Evolutionary conservation across 1,140 invertebrate genomes (phyloP).

Genomic region (Lethrus apterus): DNA sequence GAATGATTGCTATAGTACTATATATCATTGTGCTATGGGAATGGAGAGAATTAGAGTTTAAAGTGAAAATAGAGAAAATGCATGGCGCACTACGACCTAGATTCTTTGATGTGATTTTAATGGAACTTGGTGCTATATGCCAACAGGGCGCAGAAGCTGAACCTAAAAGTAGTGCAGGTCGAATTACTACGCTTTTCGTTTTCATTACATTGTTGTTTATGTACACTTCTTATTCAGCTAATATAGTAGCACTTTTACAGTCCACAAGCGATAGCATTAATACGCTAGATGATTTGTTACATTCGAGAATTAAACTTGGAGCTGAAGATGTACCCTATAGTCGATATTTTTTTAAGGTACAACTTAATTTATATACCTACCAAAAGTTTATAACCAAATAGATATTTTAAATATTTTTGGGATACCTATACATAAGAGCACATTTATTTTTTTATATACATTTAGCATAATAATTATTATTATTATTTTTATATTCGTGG

Average conservation of each 20-base stretch:
- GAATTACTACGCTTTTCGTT: constrained; percentile 43
- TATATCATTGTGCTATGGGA: constrained; percentile 22
- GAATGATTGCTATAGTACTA: constrained; percentile 17
- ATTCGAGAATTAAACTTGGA: constrained; percentile 49
- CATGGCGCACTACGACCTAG: constrained; percentile 34
- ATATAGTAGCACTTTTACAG: constrained; percentile 53
- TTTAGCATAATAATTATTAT: too few relatives aligned
- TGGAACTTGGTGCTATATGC: constrained; percentile 45
- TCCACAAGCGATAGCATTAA: constrained; percentile 50
- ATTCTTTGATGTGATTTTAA: constrained; percentile 40
- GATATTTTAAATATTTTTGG: too few relatives aligned
- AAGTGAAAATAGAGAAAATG: constrained; percentile 1
- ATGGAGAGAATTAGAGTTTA: constrained; percentile 15
- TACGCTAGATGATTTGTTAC: constrained; percentile 46
- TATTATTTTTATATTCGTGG: too few relatives aligned
- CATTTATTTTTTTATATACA: too few relatives aligned
- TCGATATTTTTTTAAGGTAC: constrained; percentile 35
- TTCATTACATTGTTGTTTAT: constrained; percentile 41
- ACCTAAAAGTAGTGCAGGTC: constrained; percentile 43
- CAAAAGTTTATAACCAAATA: too few relatives aligned
- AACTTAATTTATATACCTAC: too few relatives aligned
- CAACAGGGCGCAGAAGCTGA: constrained; percentile 48
- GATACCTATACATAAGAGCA: too few relatives aligned
- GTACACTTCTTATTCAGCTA: constrained; percentile 53
- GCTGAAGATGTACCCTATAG: constrained; percentile 52